Conservation (phyloP, 37 sponge, comb jelly and placozoan genomes). For the Eunapius fragilis region DNA sequence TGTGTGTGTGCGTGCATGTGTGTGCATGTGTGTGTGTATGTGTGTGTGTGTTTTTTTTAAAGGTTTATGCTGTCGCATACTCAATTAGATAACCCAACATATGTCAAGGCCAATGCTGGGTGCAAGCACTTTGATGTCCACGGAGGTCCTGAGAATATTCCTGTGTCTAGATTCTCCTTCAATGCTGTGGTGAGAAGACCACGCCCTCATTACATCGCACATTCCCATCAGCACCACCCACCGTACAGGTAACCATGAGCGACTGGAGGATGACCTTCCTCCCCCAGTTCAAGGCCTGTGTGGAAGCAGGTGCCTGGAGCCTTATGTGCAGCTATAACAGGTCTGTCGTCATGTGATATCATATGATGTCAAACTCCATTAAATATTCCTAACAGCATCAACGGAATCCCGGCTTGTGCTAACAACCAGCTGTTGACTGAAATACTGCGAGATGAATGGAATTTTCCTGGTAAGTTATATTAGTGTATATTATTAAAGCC, state of each 20-base stretch:
- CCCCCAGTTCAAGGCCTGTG: constrained; percentile 59
- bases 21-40: too few relatives aligned
- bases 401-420: constrained; percentile 63
- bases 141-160: constrained; percentile 74
- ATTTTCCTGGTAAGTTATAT: constrained; percentile 35
- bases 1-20: too few relatives aligned
- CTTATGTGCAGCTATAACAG: constrained; percentile 71
- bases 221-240: neutral
- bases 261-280: constrained; percentile 70
- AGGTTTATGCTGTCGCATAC: neutral
- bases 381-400: constrained; percentile 20
- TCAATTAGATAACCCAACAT: constrained; percentile 42
- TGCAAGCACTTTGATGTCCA: constrained; percentile 74
- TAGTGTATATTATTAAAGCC: too few relatives aligned
- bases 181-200: constrained; percentile 38
- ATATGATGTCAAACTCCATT: neutral
- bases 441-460: constrained; percentile 56
- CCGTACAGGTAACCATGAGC: constrained; percentile 42
- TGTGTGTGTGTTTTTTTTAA: neutral
- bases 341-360: neutral
- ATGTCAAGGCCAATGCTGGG: constrained; percentile 64
- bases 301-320: constrained; percentile 52
- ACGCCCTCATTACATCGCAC: neutral
- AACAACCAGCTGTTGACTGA: constrained; percentile 62
- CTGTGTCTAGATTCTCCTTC: constrained; percentile 45